Percentiles rank a stretch among this genome's conserved stretches.
Conservation (phyloP, 2,113 vertebrate genomes). For the Microtus oregoni region DNA sequence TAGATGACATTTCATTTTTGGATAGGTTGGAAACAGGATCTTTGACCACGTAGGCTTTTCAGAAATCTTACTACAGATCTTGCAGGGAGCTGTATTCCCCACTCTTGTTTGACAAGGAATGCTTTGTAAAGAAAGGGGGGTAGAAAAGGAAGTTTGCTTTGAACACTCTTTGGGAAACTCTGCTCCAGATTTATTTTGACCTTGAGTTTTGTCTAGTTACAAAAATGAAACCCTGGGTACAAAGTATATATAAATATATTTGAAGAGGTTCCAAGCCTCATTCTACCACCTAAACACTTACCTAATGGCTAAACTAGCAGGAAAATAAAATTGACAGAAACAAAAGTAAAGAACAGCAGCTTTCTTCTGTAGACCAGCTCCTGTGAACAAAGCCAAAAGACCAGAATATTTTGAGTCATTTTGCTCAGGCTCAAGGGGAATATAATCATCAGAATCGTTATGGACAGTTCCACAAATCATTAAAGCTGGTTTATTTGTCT, state of each 20-base stretch:
- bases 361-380: slow-evolving; percentile 35
- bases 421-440: slow-evolving; percentile 57
- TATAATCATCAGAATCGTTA: slow-evolving; percentile 44
- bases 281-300: slow-evolving; percentile 1
- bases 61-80: not conserved
- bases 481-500: slow-evolving; percentile 76
- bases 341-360: not conserved
- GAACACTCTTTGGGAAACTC: slow-evolving; percentile 74
- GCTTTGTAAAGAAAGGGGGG: slow-evolving; percentile 21
- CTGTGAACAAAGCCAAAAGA: slow-evolving; percentile 49
- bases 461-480: slow-evolving; percentile 69
- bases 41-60: not conserved
- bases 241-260: not conserved
- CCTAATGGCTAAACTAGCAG: not conserved
- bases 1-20: not conserved
- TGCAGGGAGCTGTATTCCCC: not conserved
- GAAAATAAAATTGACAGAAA: not conserved
- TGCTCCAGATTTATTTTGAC: slow-evolving; percentile 48
- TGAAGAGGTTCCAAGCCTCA: slow-evolving; percentile 30
- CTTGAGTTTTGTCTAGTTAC: slow-evolving; percentile 76
- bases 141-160: not conserved
- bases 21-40: slow-evolving; percentile 42
- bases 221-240: not conserved
- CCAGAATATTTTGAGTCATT: slow-evolving; percentile 32
- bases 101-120: slow-evolving; percentile 47